These are phyloP conservation scores for Drosophila bunnanda DNA, from an alignment of 2,888 invertebrate species.

Conservation along the genomic window DNA sequence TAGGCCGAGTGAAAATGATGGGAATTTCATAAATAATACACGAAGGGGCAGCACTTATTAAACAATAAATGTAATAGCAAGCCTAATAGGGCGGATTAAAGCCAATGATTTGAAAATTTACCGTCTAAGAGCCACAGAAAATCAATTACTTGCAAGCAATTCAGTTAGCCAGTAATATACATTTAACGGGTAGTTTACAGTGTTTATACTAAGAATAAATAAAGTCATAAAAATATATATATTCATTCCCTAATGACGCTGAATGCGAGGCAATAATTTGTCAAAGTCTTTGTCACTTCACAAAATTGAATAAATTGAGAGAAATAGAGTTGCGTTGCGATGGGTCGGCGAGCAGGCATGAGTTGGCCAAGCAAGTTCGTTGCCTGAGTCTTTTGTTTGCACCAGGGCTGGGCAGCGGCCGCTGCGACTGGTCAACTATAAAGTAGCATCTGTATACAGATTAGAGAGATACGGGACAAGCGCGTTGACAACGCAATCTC, in stretches of 20 bases:
- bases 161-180: background rate
- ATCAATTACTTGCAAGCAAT: background rate
- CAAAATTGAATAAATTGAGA: constrained; percentile 28
- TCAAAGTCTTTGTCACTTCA: constrained; percentile 5
- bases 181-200: background rate
- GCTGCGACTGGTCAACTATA: constrained; percentile 17
- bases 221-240: background rate
- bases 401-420: background rate
- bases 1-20: constrained; percentile 4
- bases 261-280: constrained; percentile 16
- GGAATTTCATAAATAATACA: constrained; percentile 5
- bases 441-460: constrained; percentile 47
- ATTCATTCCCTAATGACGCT: background rate
- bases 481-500: constrained; percentile 57
- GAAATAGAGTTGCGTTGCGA: constrained; percentile 17
- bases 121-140: background rate
- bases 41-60: constrained; percentile 1
- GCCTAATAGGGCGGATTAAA: background rate
- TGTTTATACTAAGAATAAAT: background rate
- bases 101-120: background rate
- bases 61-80: constrained; percentile 7
- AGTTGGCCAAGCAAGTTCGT: constrained; percentile 67
- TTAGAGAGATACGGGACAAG: constrained; percentile 35
- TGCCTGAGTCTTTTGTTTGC: constrained; percentile 68
- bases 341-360: constrained; percentile 18